These are phyloP conservation scores for Drosophila cognata DNA, from an alignment of 2,888 invertebrate species.

Conservation along the genomic window DNA sequence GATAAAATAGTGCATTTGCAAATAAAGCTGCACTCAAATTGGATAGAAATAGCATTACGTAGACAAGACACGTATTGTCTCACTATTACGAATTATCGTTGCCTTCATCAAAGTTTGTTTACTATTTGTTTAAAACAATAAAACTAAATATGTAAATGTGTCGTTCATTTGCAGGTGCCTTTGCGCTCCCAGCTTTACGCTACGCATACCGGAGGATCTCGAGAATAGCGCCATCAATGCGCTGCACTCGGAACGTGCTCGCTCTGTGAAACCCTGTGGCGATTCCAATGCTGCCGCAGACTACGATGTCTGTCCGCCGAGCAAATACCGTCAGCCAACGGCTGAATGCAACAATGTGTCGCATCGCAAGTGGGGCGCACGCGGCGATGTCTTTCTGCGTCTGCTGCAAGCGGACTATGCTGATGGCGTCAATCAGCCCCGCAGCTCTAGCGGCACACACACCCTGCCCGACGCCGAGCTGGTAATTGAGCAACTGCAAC, in stretches of 20 bases:
- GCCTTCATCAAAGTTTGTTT: not conserved
- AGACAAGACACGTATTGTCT: too few relatives aligned
- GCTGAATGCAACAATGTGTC: conserved; percentile 96
- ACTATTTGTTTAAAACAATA: not conserved
- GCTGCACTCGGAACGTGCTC: conserved; percentile 75
- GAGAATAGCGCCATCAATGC: conserved; percentile 76
- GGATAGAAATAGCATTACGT: not conserved
- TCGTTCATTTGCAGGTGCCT: conserved; percentile 72
- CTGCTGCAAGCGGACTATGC: conserved; percentile 90
- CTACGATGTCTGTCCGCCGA: conserved; percentile 89
- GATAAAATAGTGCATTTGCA: not conserved
- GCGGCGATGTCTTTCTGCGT: conserved; percentile 91
- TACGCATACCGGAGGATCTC: conserved; percentile 83
- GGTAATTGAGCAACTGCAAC: conserved; percentile 87
- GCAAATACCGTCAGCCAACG: conserved; percentile 92
- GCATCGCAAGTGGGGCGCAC: conserved; percentile 92
- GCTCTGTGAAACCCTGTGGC: conserved; percentile 69
- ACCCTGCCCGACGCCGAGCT: conserved; percentile 88
- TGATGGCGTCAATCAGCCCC: conserved; percentile 85
- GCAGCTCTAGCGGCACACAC: conserved; percentile 86
- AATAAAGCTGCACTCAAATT: not conserved
- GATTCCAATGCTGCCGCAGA: conserved; percentile 55
- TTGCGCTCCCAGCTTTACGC: conserved; percentile 58
- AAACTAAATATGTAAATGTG: not conserved
- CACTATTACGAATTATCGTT: too few relatives aligned